These are phyloP conservation scores for Crotophaga sulcirostris DNA, from an alignment of 2,113 vertebrate genomes.

Conservation along the genomic window DNA sequence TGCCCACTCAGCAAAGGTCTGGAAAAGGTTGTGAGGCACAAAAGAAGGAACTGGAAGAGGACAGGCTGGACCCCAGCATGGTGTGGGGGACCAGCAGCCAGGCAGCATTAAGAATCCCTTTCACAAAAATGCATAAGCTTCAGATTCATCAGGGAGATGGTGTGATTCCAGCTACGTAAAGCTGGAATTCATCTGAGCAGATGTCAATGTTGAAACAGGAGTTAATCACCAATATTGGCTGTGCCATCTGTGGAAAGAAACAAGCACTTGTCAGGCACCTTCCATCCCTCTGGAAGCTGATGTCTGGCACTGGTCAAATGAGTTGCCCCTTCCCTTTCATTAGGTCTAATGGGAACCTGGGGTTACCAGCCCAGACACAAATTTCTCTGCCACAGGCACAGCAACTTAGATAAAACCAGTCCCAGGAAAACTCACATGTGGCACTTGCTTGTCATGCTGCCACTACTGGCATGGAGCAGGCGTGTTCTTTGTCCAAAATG, in stretches of 20 bases:
- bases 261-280: not conserved
- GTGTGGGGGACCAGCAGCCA: not conserved
- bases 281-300: not conserved
- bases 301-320: not conserved
- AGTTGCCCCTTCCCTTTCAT: not conserved
- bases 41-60: not conserved
- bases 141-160: not conserved
- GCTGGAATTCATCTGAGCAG: not conserved
- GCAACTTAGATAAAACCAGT: not conserved
- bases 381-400: not conserved
- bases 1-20: not conserved
- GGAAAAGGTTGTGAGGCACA: not conserved
- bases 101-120: not conserved
- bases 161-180: not conserved
- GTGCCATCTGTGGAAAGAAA: not conserved
- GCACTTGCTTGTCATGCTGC: not conserved
- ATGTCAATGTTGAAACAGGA: not conserved
- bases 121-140: not conserved
- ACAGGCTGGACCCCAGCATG: not conserved
- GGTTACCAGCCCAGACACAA: not conserved
- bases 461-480: not conserved
- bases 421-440: not conserved
- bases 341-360: not conserved
- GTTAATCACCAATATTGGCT: not conserved
- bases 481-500: not conserved